phyloP scores from a whole-genome alignment of 2,797 vertebrate genomes.

The Xiphorhynchus erythropygius region DNA sequence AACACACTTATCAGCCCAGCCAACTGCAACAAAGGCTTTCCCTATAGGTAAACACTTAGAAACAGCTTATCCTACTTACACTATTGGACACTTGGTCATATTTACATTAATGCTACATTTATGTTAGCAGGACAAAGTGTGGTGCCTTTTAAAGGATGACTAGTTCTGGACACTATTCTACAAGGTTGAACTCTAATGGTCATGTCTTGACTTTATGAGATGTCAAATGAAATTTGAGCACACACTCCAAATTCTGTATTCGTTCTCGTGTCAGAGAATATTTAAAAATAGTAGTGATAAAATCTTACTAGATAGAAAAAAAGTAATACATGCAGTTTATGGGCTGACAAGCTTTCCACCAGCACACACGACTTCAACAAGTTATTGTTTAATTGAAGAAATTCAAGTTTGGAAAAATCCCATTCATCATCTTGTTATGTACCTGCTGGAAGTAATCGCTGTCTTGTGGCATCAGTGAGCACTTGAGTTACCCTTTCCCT shows the following conservation, averaged over 20 bases:
- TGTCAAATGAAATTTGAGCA: background rate
- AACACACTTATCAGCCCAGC: background rate
- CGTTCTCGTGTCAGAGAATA: background rate
- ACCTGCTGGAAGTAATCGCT: background rate
- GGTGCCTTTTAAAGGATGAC: background rate
- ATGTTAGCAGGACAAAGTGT: background rate
- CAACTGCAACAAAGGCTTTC: background rate
- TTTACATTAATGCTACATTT: background rate
- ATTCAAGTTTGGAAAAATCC: background rate
- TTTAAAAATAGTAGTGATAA: background rate
- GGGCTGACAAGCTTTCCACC: background rate
- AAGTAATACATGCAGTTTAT: background rate
- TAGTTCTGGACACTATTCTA: background rate
- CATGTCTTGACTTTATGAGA: background rate
- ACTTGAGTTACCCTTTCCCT: background rate
- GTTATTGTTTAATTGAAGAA: background rate
- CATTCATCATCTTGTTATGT: background rate
- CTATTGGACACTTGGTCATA: background rate
- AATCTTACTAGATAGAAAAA: background rate
- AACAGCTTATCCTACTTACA: background rate
- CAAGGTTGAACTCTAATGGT: background rate
- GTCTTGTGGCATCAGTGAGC: background rate
- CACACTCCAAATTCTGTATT: background rate
- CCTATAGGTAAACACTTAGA: background rate
- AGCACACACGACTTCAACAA: background rate